Base-by-base conservation (phyloP, 2,113 vertebrate genomes). In the Recurvirostra avosetta region DNA sequence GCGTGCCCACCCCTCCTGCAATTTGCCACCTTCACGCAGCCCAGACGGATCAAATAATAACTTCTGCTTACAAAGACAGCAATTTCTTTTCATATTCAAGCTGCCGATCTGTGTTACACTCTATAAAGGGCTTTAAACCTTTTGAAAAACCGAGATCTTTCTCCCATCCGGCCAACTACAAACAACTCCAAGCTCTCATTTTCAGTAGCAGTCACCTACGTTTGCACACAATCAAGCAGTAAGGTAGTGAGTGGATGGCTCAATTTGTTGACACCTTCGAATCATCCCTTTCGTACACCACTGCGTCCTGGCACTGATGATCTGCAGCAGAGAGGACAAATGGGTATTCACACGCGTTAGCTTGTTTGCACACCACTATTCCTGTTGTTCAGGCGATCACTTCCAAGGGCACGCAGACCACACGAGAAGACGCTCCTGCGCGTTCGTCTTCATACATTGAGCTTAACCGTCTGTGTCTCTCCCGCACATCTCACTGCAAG, bases 171-270 rank as follows among this genome's bases (percentile, higher is more conserved):
- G 23, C 6, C 78, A 90, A 61, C 27, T 26, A 67, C 32, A 68
- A 52, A 34, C 47, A 89, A 70, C 58, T 71, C 55, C 56, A 61
- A 94, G 41, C 23, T 87, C 30, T 84, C 65, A 9, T 26, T 88
- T 92, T 65, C 4, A 62, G 34, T 6, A 53, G 67, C 32, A 27
- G 67, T 83, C 55, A 92, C 53, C 58, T 56, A 40, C 0, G 0
- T 9, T 9, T 38, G 26, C 29, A 62, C 15, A 67, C 62, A 74
- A 89, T 34, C 8, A 75, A 91, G 66, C 34, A 66, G 41, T 12
- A 15, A 73, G 8, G 43, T 23, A 63, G 36, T 0, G 1, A 63
- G 36, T 0, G 1, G 79, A 84, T 21, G 41, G n/a, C 17, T 71
- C 34, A 43, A 29, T 38, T 53, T 55, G 30, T 1, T 45, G 34